Evolutionary conservation across 1,140 invertebrate genomes (phyloP).

Genomic region (Ceratina australensis): DNA sequence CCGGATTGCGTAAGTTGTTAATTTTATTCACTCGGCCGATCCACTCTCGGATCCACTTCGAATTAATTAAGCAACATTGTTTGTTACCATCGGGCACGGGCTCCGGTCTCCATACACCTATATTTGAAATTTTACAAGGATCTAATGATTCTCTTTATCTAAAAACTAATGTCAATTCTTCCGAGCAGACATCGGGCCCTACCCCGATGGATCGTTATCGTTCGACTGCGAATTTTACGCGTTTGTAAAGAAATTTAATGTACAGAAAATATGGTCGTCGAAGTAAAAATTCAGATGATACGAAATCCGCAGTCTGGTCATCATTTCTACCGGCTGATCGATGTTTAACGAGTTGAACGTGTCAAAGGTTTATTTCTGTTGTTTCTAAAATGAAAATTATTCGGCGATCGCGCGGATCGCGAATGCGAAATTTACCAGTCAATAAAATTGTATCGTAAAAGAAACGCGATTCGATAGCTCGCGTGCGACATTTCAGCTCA

Average conservation of each 20-base stretch:
- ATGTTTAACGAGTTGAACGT: conserved; percentile 9
- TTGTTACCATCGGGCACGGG: not conserved
- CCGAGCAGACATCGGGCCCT: too few species aligned
- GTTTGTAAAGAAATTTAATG: too few species aligned
- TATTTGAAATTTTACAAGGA: not conserved
- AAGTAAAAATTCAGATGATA: too few species aligned
- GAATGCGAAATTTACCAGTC: not conserved
- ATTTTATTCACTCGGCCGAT: not conserved
- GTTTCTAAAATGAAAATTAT: not conserved
- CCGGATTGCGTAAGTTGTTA: not conserved
- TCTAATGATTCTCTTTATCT: too few species aligned
- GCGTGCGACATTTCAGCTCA: conserved; percentile 5
- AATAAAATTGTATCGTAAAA: conserved; percentile 13
- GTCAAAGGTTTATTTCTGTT: conserved; percentile 7
- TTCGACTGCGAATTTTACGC: too few species aligned
- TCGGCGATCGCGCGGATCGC: not conserved
- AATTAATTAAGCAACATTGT: not conserved
- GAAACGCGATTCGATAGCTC: conserved; percentile 18
- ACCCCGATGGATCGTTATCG: too few species aligned
- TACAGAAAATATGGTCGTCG: too few species aligned
- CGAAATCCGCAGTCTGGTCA: not conserved
- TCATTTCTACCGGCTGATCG: not conserved
- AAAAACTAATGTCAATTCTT: too few species aligned
- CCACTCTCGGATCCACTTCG: not conserved
- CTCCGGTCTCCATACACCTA: not conserved